Evolutionary conservation across 2,888 invertebrate genomes (phyloP), one percentile per base, ranked within the genome.

Genomic region (Drosophila affinis): DNA sequence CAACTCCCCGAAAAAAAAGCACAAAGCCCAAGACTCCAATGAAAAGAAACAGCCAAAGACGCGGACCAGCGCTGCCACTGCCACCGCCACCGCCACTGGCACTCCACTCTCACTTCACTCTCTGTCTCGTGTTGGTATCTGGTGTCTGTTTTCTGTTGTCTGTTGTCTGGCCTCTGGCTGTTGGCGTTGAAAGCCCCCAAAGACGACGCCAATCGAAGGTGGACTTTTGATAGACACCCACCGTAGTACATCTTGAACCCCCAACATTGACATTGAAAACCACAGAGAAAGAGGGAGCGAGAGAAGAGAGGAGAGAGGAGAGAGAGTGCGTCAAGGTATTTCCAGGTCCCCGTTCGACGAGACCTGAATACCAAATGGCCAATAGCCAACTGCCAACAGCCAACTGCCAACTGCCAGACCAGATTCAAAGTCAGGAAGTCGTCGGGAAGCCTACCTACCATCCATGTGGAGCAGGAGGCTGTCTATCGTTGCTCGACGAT

Each of bases 211-310:
- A 17, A 29, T 24, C 46, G 45, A 29, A 17, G 45, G 32, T 55
- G 39, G 46, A 24, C 56, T 21, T 34, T 55, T 55, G n/a, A 39
- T n/a, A 54, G 46, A 21, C 55, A 48, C 17, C 62, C 39, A 39
- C 44, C 18, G 9, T 3, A 44, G 47, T 53, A 57, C 46, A 49
- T 39, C 46, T 48, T 63, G 29, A 14, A 53, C 24, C 56, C 46
- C 46, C 70, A 84, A 56, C 83, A 84, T 87, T 83, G 83, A 83
- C 83, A 83, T 83, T 83, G 88, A 83, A 82, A 77, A 58, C 63
- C 52, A 1, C 21, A 52, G 47, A 9, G 44, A 29, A 39, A 32
- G 27, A 52, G 21, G 27, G 34, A 32, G n/a, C n/a, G n/a, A n/a
- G n/a, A n/a, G n/a, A n/a, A n/a, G 52, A 56, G 59, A 21, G 21